Percentiles rank a stretch among this genome's conserved stretches.
These are phyloP conservation scores for Epicauta chinensis DNA, from an alignment of 1,140 invertebrate genomes.

Conservation along the genomic window DNA sequence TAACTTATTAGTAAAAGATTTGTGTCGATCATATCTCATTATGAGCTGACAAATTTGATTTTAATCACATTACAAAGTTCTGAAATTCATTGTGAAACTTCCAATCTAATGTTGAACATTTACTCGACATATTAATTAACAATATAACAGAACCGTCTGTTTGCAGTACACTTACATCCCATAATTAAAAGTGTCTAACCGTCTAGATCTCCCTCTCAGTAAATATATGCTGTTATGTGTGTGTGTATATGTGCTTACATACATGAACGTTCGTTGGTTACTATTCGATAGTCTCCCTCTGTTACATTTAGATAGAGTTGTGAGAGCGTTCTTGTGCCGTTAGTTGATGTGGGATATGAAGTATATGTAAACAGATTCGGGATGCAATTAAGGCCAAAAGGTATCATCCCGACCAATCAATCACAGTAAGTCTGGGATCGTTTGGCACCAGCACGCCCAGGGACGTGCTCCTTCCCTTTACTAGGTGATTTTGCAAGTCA, in stretches of 20 bases:
- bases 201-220: conserved; percentile 24
- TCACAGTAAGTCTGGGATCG: conserved; percentile 39
- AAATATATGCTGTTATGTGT: conserved; percentile 22
- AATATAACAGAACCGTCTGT: conserved; percentile 20
- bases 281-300: not conserved
- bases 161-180: conserved; percentile 24
- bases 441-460: conserved; percentile 35
- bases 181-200: conserved; percentile 37
- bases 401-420: conserved; percentile 38
- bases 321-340: conserved; percentile 3
- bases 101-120: conserved; percentile 8
- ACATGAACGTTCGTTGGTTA: too few species aligned
- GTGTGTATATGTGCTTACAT: not conserved
- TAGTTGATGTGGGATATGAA: conserved; percentile 31
- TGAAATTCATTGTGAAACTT: too few species aligned
- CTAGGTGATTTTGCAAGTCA: conserved; percentile 40
- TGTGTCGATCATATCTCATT: too few species aligned
- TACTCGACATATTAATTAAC: conserved; percentile 16
- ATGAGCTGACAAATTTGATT: too few species aligned
- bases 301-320: conserved; percentile 13
- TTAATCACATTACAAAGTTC: too few species aligned
- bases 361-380: conserved; percentile 39
- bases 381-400: conserved; percentile 38
- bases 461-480: conserved; percentile 33
- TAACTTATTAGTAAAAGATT: too few species aligned